A percentile compares a stretch with the other conserved stretches of the same genome.
Evolutionary conservation across 1,140 invertebrate genomes (phyloP).

Genomic region (Panagrolaimus sp.): DNA sequence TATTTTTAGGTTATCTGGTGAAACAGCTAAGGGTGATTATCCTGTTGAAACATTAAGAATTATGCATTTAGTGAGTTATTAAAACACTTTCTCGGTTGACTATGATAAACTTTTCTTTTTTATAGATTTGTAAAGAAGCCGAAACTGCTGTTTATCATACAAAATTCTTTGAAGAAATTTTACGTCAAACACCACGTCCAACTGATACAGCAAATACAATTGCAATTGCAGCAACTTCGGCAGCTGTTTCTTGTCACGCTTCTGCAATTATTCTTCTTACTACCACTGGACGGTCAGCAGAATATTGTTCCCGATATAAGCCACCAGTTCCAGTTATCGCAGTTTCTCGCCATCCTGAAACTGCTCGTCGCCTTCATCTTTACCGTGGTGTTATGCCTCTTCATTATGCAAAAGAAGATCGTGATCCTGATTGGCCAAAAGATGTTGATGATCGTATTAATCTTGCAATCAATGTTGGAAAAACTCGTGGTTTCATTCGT

Average conservation of each 20-base stretch:
- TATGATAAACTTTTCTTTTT: too few species aligned
- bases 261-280: constrained; percentile 84
- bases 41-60: constrained; percentile 63
- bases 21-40: constrained; percentile 66
- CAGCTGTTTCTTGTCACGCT: constrained; percentile 81
- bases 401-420: constrained; percentile 70
- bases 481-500: constrained; percentile 77
- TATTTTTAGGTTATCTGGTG: constrained; percentile 66
- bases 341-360: constrained; percentile 78
- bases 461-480: constrained; percentile 79
- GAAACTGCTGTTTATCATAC: constrained; percentile 93
- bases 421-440: constrained; percentile 76
- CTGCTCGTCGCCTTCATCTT: constrained; percentile 84
- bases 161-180: constrained; percentile 81
- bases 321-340: constrained; percentile 93
- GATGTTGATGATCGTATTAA: constrained; percentile 89
- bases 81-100: too few species aligned
- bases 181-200: constrained; percentile 68
- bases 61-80: constrained; percentile 59
- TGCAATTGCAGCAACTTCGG: constrained; percentile 91
- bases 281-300: constrained; percentile 73
- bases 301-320: constrained; percentile 84
- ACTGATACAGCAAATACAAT: constrained; percentile 83
- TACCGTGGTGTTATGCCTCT: constrained; percentile 86
- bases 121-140: constrained; percentile 84